Percentiles rank a stretch among this genome's conserved stretches.
These are phyloP conservation scores for Chitala chitala DNA, from an alignment of 2,113 vertebrate species.

Conservation along the genomic window DNA sequence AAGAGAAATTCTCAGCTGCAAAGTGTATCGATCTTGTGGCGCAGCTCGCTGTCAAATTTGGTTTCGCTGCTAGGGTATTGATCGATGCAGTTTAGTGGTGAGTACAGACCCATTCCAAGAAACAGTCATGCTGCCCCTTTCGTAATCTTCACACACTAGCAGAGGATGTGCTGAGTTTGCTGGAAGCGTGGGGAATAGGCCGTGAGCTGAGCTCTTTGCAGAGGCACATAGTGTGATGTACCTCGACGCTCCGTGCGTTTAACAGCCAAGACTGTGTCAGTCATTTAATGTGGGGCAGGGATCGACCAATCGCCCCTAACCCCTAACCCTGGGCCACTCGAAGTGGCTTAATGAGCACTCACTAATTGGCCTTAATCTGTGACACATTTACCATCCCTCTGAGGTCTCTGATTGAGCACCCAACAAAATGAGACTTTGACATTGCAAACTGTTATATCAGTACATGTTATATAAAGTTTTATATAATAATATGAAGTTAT, in stretches of 20 bases:
- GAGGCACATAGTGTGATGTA: too few relatives aligned
- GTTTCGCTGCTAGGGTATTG: background rate
- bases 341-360: background rate
- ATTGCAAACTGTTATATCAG: too few relatives aligned
- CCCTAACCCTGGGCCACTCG: too few relatives aligned
- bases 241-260: too few relatives aligned
- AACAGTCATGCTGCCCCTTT: background rate
- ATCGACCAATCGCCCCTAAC: background rate
- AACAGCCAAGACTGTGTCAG: too few relatives aligned
- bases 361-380: background rate
- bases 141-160: background rate
- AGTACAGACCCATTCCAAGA: background rate
- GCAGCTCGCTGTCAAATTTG: background rate
- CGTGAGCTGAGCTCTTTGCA: background rate
- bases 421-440: too few relatives aligned
- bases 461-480: too few relatives aligned
- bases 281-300: background rate
- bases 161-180: background rate
- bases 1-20: background rate
- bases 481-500: too few relatives aligned
- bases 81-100: constrained; percentile 3
- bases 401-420: background rate
- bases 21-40: background rate
- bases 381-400: background rate
- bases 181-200: too few relatives aligned